A percentile compares a stretch with the other conserved stretches of the same genome.
These are phyloP conservation scores for mouse (Mus musculus) DNA, from an alignment of 2,113 vertebrate genomes.

Conservation along the genomic window GRCm39 chr9:123083501-123084000, in stretches of 20 bases:
- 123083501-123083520: too few relatives aligned
- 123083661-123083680: background rate
- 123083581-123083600: background rate
- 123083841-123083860: constrained; percentile 65
- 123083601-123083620: background rate
- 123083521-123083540: background rate
- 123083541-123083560: background rate
- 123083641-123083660: too few relatives aligned
- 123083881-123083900: background rate
- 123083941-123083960: background rate
- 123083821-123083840: constrained; percentile 53
- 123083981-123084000: background rate
- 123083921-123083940: background rate
- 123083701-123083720: background rate
- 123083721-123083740: background rate
- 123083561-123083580: background rate
- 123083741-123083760: background rate
- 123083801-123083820: constrained; percentile 6
- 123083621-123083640: background rate
- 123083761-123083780: background rate
- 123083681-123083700: background rate
- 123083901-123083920: background rate
- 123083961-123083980: background rate
- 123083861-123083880: constrained; percentile 32
- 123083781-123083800: background rate